A percentile compares a stretch with the other conserved stretches of the same genome.
Evolutionary conservation across 2,888 invertebrate species (phyloP).

Genomic region (Drosophila lutescens): DNA sequence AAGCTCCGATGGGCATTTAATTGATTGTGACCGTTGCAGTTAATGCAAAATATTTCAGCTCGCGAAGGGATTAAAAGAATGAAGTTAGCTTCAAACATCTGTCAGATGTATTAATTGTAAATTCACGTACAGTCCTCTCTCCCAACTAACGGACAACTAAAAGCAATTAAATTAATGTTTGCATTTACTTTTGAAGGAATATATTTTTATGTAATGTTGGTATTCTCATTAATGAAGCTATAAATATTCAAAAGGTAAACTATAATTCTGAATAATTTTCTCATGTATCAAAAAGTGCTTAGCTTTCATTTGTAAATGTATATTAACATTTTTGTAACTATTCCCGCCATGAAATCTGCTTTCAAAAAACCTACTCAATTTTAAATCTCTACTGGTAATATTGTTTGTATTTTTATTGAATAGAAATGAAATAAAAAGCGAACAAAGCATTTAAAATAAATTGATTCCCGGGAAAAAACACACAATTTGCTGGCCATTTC

Average conservation of each 20-base stretch:
- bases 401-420: neutral
- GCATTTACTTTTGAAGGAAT: too few species aligned
- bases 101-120: conserved; percentile 22
- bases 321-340: neutral
- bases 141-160: too few species aligned
- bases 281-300: neutral
- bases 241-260: too few species aligned
- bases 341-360: too few species aligned
- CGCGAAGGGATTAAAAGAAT: conserved; percentile 23
- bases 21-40: conserved; percentile 30
- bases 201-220: too few species aligned
- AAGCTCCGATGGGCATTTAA: conserved; percentile 15
- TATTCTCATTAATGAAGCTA: too few species aligned
- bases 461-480: conserved; percentile 13
- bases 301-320: neutral
- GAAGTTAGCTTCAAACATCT: conserved; percentile 22
- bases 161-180: too few species aligned
- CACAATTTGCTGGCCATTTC: conserved; percentile 9
- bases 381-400: conserved; percentile 1
- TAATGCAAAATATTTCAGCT: conserved; percentile 18
- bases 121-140: neutral
- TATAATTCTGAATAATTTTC: neutral
- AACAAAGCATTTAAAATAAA: conserved; percentile 15
- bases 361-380: too few species aligned
- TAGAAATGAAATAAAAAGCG: conserved; percentile 8